Base-by-base conservation (phyloP, 2,113 vertebrate species). In the Colaptes auratus region DNA sequence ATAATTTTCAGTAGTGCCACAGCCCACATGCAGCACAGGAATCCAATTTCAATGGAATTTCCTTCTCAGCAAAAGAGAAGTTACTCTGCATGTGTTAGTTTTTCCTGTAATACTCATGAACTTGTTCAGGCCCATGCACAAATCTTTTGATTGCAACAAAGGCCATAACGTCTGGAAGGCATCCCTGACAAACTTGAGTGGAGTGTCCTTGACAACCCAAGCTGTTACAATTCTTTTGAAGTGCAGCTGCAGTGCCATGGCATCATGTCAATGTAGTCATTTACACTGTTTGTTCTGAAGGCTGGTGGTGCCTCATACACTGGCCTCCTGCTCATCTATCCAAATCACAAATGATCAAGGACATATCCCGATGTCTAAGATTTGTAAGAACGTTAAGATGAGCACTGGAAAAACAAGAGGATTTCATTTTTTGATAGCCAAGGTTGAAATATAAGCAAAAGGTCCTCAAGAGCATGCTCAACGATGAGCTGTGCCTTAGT, bases 171-270 rank as follows among this genome's bases (percentile, higher is more conserved):
- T 81, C 90, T 95, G 69, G 77, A 94, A 92, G 42, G 30, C 1
- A 64, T 93, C 95, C 95, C 90, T 96, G 97, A 93, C 81, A 82
- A 80, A 90, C 46, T 96, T 93, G 67, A 86, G 82, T 31, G 58
- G 65, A 79, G 63, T 0, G 85, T 86, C 97, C 97, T 97, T 96
- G 82, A 77, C 60, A 95, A 74, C 27, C 9, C 18, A 78, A 85
- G 73, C 46, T 52, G 20, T 92, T 89, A 86, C 2, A 88, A 53
- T 80, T 75, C 91, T 91, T 96, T 95, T 97, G 96, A 97, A 97
- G 85, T 95, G 80, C 20, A 64, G 87, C 82, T 93, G 65, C 56
- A 90, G 67, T 94, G 95, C 65, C 94, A 0, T 71, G 88, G 88
- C 70, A 90, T 95, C 56, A 74, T 93, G 90, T 92, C 94, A 95